Base-by-base conservation (phyloP, 1,140 invertebrate genomes). In the Trigoniulus corallinus region DNA sequence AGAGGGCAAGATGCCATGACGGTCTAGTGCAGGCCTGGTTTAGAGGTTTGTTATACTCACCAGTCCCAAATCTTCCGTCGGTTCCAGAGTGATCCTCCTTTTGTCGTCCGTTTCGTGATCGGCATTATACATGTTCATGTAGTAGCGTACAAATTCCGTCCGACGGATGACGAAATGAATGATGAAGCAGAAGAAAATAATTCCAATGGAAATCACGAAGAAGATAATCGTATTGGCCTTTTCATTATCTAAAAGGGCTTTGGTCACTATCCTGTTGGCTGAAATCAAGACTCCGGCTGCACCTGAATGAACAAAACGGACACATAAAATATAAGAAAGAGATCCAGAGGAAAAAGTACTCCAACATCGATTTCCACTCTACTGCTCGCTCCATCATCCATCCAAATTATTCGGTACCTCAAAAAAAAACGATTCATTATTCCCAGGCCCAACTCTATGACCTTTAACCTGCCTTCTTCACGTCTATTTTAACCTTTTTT, bases 211-310 rank as follows among this genome's bases (percentile, higher is more conserved):
- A 15, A 85, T 69, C 15, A 75, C 67, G 61, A 92, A 91, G 67
- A 91, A 92, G 59, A 86, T 77, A 24, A 85, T 77, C 1, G 87
- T 92, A 60, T 87, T 91, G 25, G 79, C 65, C 45, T 77, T 69
- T 59, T 82, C 72, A 64, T 88, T 77, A 60, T 79, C 62, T 27
- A 83, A 67, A 53, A 88, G 52, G 52, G 78, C 66, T 67, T 89
- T 91, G 1, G 86, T 91, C 21, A 86, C 57, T 43, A 91, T 85
- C 22, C 87, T 73, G 64, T 84, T 87, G 1, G 77, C 63, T 12
- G 86, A 91, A 2, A 88, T 82, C 67, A 86, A 76, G 49, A 91
- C 78, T 4, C 87, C 86, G 20, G 87, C 86, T 25, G 82, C 77
- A 72, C 84, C 83, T 86, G 57, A 47, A 62, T 18, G 22, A 44